Conservation (phyloP, 2,888 invertebrate genomes). For the Melinopterus prodromus region DNA sequence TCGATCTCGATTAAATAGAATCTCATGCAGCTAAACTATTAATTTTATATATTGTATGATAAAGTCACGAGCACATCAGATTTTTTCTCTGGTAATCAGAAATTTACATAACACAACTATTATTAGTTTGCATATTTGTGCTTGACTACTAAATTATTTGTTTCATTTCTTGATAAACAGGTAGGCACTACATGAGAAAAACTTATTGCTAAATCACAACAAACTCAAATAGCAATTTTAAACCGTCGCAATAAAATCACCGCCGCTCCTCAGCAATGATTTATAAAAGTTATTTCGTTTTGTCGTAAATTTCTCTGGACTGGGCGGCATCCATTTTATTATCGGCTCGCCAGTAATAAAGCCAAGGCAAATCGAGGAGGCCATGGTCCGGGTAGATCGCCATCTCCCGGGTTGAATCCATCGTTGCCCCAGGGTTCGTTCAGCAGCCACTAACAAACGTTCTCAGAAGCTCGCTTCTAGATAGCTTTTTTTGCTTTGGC, state of each 20-base stretch:
- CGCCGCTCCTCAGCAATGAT: not conserved
- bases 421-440: conserved; percentile 28
- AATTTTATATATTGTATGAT: no score
- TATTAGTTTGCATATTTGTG: no score
- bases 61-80: no score
- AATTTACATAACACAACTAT: no score
- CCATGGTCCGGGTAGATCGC: conserved; percentile 31
- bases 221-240: not conserved
- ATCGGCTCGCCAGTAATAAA: not conserved
- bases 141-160: no score
- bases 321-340: conserved; percentile 4
- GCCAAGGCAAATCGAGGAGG: not conserved
- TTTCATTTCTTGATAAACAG: no score
- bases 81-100: no score
- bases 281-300: conserved; percentile 4
- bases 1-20: no score
- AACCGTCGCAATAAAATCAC: not conserved
- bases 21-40: no score
- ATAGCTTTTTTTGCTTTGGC: not conserved
- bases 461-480: conserved; percentile 23
- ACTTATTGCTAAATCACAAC: not conserved
- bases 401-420: conserved; percentile 29
- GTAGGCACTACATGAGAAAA: no score
- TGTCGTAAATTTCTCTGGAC: not conserved
- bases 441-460: conserved; percentile 31